These are phyloP conservation scores for Nibea coibor DNA, from an alignment of 2,113 vertebrate species.

Conservation along the genomic window DNA sequence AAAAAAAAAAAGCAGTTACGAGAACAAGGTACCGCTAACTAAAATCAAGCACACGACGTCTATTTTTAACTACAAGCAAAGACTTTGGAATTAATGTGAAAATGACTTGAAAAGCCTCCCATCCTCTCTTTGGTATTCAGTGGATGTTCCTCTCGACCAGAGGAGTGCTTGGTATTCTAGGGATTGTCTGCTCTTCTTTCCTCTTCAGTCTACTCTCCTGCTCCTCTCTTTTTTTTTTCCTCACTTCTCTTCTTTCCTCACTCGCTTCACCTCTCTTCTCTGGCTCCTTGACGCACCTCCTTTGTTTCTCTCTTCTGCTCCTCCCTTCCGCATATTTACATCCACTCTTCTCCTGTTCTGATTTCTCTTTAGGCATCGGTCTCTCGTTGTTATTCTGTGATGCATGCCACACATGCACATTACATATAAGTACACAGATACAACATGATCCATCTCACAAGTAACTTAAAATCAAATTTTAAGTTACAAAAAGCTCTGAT, in stretches of 20 bases:
- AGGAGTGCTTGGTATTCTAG: slow-evolving; percentile 78
- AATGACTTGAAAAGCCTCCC: slow-evolving; percentile 63
- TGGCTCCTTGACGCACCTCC: slow-evolving; percentile 39
- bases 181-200: slow-evolving; percentile 72
- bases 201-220: slow-evolving; percentile 57
- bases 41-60: slow-evolving; percentile 9
- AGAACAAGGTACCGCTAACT: slow-evolving; percentile 5
- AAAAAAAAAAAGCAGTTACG: background rate
- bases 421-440: slow-evolving; percentile 4
- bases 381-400: slow-evolving; percentile 17
- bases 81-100: slow-evolving; percentile 53
- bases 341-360: slow-evolving; percentile 1
- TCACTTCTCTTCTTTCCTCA: slow-evolving; percentile 9
- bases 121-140: slow-evolving; percentile 75
- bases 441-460: slow-evolving; percentile 9
- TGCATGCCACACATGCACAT: slow-evolving; percentile 5
- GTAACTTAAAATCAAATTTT: slow-evolving; percentile 22
- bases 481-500: slow-evolving; percentile 13
- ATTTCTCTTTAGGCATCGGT: slow-evolving; percentile 6
- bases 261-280: slow-evolving; percentile 24
- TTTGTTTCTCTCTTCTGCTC: slow-evolving; percentile 32
- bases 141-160: slow-evolving; percentile 48
- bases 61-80: slow-evolving; percentile 59
- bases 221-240: slow-evolving; percentile 29
- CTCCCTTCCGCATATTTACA: slow-evolving; percentile 12